A percentile compares a stretch with the other conserved stretches of the same genome.
These are phyloP conservation scores for Lipophrys pholis DNA, from an alignment of 2,113 vertebrate species.

Conservation along the genomic window DNA sequence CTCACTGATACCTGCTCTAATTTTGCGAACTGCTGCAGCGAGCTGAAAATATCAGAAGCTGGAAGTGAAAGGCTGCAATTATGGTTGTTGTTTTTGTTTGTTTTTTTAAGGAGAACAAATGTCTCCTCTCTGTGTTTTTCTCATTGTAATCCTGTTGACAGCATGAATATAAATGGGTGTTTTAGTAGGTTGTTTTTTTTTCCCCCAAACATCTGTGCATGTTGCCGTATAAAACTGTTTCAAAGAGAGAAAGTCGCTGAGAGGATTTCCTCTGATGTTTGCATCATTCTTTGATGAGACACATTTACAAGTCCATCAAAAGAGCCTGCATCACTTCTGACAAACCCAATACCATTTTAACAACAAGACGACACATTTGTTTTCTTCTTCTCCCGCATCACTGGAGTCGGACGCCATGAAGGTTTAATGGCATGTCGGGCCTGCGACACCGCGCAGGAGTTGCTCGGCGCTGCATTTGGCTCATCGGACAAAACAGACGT, in stretches of 20 bases:
- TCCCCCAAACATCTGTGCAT: constrained; percentile 2
- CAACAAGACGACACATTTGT: background rate
- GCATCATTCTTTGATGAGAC: constrained; percentile 30
- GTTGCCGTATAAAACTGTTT: constrained; percentile 18
- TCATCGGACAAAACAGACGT: constrained; percentile 15
- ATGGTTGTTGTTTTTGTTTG: background rate
- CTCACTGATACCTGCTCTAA: constrained; percentile 47
- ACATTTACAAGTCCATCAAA: constrained; percentile 12
- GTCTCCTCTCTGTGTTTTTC: background rate
- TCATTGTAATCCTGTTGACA: constrained; percentile 2
- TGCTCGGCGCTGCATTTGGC: constrained; percentile 3
- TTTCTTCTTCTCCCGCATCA: background rate
- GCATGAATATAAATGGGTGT: constrained; percentile 17
- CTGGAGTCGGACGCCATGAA: constrained; percentile 1
- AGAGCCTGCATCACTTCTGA: background rate
- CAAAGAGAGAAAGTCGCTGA: constrained; percentile 15
- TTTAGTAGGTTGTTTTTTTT: background rate
- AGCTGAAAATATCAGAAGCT: constrained; percentile 34
- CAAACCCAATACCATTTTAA: constrained; percentile 26
- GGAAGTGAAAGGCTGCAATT: constrained; percentile 27
- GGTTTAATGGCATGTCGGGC: background rate
- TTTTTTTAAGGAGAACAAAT: background rate
- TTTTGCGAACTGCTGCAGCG: constrained; percentile 31
- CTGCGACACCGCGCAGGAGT: no score
- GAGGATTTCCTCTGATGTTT: constrained; percentile 49